phyloP scores from a whole-genome alignment of 2,888 invertebrate genomes.

The Patella depressa region DNA sequence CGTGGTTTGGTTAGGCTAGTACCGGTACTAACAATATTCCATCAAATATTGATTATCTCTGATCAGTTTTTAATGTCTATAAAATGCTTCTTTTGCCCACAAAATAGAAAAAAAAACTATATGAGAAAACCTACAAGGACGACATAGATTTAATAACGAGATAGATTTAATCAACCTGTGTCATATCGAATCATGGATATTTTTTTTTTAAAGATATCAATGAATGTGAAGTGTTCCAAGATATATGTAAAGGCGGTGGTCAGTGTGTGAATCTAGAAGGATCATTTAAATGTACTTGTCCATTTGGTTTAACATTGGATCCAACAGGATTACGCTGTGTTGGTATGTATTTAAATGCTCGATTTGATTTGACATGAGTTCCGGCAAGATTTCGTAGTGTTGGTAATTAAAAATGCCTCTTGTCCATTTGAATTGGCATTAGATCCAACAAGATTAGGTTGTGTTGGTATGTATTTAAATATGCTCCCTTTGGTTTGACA shows the following conservation, averaged over 20 bases:
- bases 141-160: no score
- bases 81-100: no score
- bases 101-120: no score
- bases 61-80: no score
- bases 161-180: no score
- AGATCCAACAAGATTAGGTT: constrained; percentile 82
- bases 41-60: no score
- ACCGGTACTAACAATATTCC: no score
- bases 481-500: constrained; percentile 82
- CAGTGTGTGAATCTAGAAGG: constrained; percentile 85
- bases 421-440: constrained; percentile 77
- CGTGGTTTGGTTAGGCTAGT: no score
- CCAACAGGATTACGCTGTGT: constrained; percentile 84
- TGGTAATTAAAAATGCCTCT: neutral
- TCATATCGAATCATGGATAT: no score
- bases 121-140: no score
- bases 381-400: neutral
- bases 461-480: constrained; percentile 75
- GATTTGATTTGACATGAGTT: neutral
- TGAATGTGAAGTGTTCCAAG: constrained; percentile 82
- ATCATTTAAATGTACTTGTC: constrained; percentile 86
- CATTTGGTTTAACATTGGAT: constrained; percentile 84
- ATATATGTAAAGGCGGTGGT: constrained; percentile 83
- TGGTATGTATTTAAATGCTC: constrained; percentile 61
- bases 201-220: constrained; percentile 78